Evolutionary conservation across 2,797 vertebrate genomes (phyloP), one percentile per base, ranked within the genome.

Genomic region (Lutjanus campechanus): DNA sequence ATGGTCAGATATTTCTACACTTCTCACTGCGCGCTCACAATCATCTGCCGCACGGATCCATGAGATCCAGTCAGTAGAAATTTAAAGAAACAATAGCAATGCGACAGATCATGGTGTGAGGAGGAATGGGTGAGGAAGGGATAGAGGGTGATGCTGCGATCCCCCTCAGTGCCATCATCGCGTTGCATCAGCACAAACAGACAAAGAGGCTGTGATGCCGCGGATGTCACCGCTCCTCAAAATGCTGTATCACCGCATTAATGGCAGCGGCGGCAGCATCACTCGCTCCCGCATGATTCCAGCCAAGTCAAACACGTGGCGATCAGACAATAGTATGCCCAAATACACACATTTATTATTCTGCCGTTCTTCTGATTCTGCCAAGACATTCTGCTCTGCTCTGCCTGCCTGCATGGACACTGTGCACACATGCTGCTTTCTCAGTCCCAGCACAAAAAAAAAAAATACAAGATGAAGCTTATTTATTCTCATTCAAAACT

Each of bases 221-320:
- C 41, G 85, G 75, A 76, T 69, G 85, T 79, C 84, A 78, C 83
- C 8, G 74, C 76, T 72, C 29, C 74, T 90, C 83, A 82, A 72
- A 88, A 63, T 94, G 95, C 94, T 95, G 94, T 70, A 92, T 96
- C 95, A 95, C 93, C 77, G 85, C 88, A 77, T 86, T 44, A 66
- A 74, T 55, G 83, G 68, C 76, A 83, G 74, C 84, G 78, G 77
- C 82, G 81, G 68, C 76, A 83, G 74, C 84, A 80, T 79, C 82
- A 69, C 82, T 62, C 84, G 0, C 76, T 82, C 58, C 50, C 74
- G 10, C 1, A 44, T 58, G 76, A 59, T 54, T 56, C 4, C 69
- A 22, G 40, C 55, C 44, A 3, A 55, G 53, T 11, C 74, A 41
- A 50, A 58, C 86, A 84, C 79, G 75, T 82, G 79, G 69, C 46